These are phyloP conservation scores for Ornithorhynchus anatinus DNA, from an alignment of 2,113 vertebrate genomes.

Conservation along the genomic window DNA sequence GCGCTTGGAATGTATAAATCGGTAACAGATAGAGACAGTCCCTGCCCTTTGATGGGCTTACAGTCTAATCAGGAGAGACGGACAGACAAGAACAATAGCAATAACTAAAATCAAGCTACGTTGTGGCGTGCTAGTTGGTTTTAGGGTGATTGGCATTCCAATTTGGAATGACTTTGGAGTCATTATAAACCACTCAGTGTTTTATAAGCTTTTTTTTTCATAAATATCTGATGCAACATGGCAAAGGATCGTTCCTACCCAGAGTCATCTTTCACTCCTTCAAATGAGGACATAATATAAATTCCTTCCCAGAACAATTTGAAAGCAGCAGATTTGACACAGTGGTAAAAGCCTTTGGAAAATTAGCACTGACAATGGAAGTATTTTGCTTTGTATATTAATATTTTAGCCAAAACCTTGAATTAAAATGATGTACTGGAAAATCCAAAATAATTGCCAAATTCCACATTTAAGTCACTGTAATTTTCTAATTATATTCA, in stretches of 20 bases:
- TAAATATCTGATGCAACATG: neutral
- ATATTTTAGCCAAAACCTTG: neutral
- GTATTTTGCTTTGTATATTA: neutral
- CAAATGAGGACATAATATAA: slow-evolving; percentile 1
- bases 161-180: neutral
- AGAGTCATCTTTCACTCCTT: neutral
- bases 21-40: no score
- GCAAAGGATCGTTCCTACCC: neutral
- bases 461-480: neutral
- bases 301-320: neutral
- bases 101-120: neutral
- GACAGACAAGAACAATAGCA: no score
- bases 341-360: slow-evolving; percentile 3
- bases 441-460: neutral
- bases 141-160: neutral
- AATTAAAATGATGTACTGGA: neutral
- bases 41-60: no score
- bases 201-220: neutral
- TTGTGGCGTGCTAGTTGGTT: neutral
- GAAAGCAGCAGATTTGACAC: neutral
- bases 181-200: neutral
- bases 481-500: neutral
- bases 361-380: neutral
- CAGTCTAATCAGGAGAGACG: no score
- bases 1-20: no score